Conservation (phyloP, 1,140 invertebrate species). For the Gryllus bimaculatus region DNA sequence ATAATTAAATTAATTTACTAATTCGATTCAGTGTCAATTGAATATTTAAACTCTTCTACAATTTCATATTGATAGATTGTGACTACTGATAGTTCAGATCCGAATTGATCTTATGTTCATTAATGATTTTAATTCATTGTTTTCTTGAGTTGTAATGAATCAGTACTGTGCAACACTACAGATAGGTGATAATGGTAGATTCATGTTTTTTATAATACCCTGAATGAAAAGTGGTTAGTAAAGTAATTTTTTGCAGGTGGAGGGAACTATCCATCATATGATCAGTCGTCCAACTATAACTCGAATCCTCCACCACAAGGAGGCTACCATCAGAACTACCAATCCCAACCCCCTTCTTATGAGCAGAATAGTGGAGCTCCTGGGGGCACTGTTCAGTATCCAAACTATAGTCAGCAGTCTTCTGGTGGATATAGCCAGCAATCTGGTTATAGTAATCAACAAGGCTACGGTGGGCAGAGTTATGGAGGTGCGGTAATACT, state of each 20-base stretch:
- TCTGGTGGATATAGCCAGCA: constrained; percentile 18
- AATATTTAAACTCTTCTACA: too few relatives aligned
- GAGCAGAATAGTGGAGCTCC: constrained; percentile 6
- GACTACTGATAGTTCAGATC: too few relatives aligned
- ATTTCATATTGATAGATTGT: too few relatives aligned
- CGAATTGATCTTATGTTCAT: background rate
- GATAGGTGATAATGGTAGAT: too few relatives aligned
- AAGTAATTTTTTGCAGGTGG: constrained; percentile 5
- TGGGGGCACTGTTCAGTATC: constrained; percentile 14
- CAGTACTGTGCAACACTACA: too few relatives aligned
- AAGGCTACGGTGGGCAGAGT: constrained; percentile 14
- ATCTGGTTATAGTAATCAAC: constrained; percentile 16
- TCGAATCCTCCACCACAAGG: constrained; percentile 9
- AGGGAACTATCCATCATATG: constrained; percentile 18
- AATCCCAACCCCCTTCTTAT: constrained; percentile 12
- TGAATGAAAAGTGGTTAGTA: background rate
- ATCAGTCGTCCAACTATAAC: constrained; percentile 18
- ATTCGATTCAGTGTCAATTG: too few relatives aligned
- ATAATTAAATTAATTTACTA: too few relatives aligned
- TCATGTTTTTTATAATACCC: too few relatives aligned
- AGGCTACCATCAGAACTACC: constrained; percentile 12
- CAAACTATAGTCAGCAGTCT: constrained; percentile 14
- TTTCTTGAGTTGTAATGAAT: too few relatives aligned
- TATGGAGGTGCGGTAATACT: constrained; percentile 15
- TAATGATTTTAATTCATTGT: background rate